Evolutionary conservation across 2,113 vertebrate species (phyloP), one percentile per base, ranked within the genome.

Genomic region (Chionodraco myersi): DNA sequence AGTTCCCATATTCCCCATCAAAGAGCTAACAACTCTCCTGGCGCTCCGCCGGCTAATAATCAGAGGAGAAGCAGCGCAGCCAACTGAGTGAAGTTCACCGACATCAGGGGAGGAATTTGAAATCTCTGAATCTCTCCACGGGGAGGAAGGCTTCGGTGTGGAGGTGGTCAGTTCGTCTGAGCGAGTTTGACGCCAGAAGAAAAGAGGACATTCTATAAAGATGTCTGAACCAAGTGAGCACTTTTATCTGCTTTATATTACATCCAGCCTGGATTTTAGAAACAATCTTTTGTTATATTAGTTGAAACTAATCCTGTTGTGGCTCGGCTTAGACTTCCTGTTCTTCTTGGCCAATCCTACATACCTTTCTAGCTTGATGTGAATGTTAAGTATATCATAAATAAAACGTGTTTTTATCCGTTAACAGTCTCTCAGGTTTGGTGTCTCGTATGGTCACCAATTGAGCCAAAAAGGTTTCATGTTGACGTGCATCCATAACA

Each of bases 101-200:
- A 53, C n/a, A 70, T 61, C 53, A 36, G 36, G 34, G 67, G 73
- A 49, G 51, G 75, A 79, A 69, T 57, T 44, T 65, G n/a, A 69
- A 77, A 61, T 45, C 5, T 45, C 6, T 61, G 63, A 4, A 13
- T 26, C 12, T n/a, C 6, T 18, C 7, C 2, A 6, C 5, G 13
- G 34, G 16, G 71, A 61, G 49, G 16, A 15, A 15, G 11, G 18
- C 36, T 11, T 52, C 26, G 10, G 72, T n/a, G 10, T 13, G 54
- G 14, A n/a, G 53, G 41, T 41, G 36, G 6, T 7, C 36, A 41
- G 36, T 41, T 41, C 36, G 36, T 41, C 7, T 41, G 52, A 56
- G 30, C 16, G 10, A 21, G 23, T 7, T 51, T 10, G 18, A 51
- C 2, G 23, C 36, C 34, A 36, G 23, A 13, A 11, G 3, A 53